Evolutionary conservation across 92 coral and sea anemone genomes (phyloP).

Genomic region (Porites rus): DNA sequence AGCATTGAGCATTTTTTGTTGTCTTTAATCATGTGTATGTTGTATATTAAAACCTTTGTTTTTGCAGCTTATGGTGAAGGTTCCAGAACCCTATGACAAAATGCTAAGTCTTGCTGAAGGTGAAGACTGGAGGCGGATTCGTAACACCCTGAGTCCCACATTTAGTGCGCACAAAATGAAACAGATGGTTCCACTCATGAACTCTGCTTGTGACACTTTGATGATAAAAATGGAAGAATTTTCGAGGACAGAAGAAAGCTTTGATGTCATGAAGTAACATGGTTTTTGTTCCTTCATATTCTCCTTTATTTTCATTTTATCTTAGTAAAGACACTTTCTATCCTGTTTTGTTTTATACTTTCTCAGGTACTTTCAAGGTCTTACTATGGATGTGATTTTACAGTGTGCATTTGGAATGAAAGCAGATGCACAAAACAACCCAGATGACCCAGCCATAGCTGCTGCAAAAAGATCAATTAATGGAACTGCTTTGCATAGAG

Average conservation of each 20-base stretch:
- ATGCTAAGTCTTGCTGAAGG: slow-evolving; percentile 64
- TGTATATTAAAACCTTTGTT: neutral
- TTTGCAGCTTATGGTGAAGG: slow-evolving; percentile 21
- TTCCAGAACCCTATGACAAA: slow-evolving; percentile 70
- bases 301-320: no score
- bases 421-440: slow-evolving; percentile 66
- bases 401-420: slow-evolving; percentile 74
- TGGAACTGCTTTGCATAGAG: slow-evolving; percentile 27
- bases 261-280: slow-evolving; percentile 66
- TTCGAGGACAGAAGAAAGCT: slow-evolving; percentile 58
- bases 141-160: slow-evolving; percentile 70
- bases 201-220: slow-evolving; percentile 63
- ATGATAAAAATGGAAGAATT: slow-evolving; percentile 53
- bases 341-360: no score
- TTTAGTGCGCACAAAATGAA: slow-evolving; percentile 77
- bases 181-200: slow-evolving; percentile 75
- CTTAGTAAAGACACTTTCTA: no score
- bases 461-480: slow-evolving; percentile 46
- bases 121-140: slow-evolving; percentile 79
- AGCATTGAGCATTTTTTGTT: no score
- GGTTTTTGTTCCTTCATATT: no score
- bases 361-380: slow-evolving; percentile 65
- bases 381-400: slow-evolving; percentile 76
- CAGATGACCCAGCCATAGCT: slow-evolving; percentile 72
- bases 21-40: no score